A percentile compares a stretch with the other conserved stretches of the same genome.
Evolutionary conservation across 2,888 invertebrate genomes (phyloP).

Genomic region (Drosophila kanekoi): DNA sequence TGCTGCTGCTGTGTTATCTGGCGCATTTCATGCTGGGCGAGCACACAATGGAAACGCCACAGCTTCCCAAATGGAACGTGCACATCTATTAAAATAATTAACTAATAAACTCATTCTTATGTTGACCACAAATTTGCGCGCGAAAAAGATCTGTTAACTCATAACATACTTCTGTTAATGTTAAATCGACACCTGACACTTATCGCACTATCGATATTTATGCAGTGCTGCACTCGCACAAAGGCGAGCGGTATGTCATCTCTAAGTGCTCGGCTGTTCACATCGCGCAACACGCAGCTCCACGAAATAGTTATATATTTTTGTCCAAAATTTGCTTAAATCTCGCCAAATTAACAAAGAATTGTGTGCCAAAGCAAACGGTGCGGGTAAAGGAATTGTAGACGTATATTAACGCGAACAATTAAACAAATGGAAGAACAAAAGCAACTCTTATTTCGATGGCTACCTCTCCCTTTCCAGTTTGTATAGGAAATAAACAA

Average conservation of each 20-base stretch:
- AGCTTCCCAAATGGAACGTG: conserved; percentile 32
- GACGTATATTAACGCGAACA: neutral
- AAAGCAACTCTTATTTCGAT: conserved; percentile 40
- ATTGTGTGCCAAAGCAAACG: conserved; percentile 35
- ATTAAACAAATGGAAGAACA: conserved; percentile 5
- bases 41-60: neutral
- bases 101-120: neutral
- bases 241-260: conserved; percentile 15
- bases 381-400: neutral
- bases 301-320: conserved; percentile 12
- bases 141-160: neutral
- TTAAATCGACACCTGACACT: neutral
- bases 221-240: neutral
- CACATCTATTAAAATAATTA: neutral
- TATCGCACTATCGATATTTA: conserved; percentile 19
- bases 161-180: conserved; percentile 7
- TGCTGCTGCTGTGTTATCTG: conserved; percentile 88
- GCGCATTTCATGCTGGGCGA: conserved; percentile 86
- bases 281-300: conserved; percentile 17
- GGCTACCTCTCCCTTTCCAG: conserved; percentile 56
- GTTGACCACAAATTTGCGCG: neutral
- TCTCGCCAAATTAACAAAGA: conserved; percentile 7
- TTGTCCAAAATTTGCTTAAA: conserved; percentile 12
- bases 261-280: conserved; percentile 32
- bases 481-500: conserved; percentile 65